Base-by-base conservation (phyloP, 2,797 vertebrate species). In the Stomatorhinus walkeri region DNA sequence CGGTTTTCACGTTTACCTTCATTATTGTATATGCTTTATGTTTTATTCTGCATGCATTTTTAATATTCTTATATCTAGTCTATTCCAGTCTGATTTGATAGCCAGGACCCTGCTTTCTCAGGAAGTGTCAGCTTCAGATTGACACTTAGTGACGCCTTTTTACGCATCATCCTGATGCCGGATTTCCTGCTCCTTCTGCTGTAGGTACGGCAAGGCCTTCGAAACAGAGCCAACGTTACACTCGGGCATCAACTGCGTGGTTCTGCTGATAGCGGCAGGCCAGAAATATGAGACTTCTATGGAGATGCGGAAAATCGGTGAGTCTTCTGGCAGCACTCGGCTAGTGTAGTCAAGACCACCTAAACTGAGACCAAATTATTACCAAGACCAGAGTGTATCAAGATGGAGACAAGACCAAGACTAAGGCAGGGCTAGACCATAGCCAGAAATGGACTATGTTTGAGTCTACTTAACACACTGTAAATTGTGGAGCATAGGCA, bases 201-300 rank as follows among this genome's bases (percentile, higher is more conserved):
- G 40, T 92, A 98, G 97, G 97, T 98, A 98, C 87, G 95, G 94
- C 52, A 97, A 95, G 93, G 98, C 97, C 1, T 98, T 98, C 68
- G 94, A 96, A 46, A 91, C 91, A 0, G 98, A 98, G 93, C 97
- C 97, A 0, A 96, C 96, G 32, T 95, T 98, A 16, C 97, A 98
- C 76, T 96, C 98, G 0, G 97, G 96, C 88, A 97, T 98, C 93
- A 97, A 98, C 36, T 95, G 94, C 0, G 94, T 97, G 0, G 97
- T 98, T 22, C 95, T 98, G 12, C 95, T 98, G 52, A 95, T 98
- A 85, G 96, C 97, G 0, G 94, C 96, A 0, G 97, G 97, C 0
- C 97, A 98, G 88, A 92, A 94, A 24, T 97, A 97, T 48, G 96
- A 97, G 56, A 95, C 95, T 1, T 98, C 97, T 0, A 91, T 95